These are phyloP conservation scores for Empidonax alnorum DNA, from an alignment of 2,113 vertebrate species.

Conservation along the genomic window DNA sequence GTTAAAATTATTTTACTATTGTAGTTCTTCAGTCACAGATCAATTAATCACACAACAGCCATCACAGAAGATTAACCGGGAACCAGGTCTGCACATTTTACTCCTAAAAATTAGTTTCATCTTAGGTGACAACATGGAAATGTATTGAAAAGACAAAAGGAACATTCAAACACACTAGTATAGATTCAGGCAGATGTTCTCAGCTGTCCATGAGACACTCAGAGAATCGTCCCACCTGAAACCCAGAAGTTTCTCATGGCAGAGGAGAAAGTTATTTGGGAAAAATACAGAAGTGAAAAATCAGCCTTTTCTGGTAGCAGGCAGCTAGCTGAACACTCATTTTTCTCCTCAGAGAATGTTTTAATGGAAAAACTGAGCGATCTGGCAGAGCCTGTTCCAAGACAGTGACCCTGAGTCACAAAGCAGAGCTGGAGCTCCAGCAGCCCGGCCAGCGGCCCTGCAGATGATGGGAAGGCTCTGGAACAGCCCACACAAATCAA, in stretches of 20 bases:
- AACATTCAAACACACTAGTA: neutral
- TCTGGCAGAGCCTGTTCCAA: neutral
- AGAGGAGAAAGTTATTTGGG: neutral
- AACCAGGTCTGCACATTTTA: neutral
- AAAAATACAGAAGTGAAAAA: constrained; percentile 20
- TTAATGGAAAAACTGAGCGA: constrained; percentile 50
- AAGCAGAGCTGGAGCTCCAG: constrained; percentile 11
- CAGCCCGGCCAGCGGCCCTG: neutral
- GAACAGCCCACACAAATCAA: neutral
- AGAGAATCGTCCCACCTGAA: neutral
- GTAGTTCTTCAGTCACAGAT: neutral
- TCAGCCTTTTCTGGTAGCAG: neutral
- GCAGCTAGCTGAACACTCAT: constrained; percentile 5
- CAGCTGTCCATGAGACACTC: neutral
- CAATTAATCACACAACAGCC: neutral
- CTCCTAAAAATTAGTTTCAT: neutral
- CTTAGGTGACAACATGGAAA: neutral
- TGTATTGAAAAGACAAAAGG: neutral
- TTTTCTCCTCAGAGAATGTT: neutral
- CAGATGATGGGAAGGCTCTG: neutral
- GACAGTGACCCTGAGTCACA: constrained; percentile 56
- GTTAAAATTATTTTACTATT: neutral
- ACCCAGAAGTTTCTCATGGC: neutral
- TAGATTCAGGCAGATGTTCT: neutral
- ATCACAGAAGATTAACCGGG: neutral